These are phyloP conservation scores for Xestia sexstrigata DNA, from an alignment of 2,888 invertebrate genomes.

Conservation along the genomic window DNA sequence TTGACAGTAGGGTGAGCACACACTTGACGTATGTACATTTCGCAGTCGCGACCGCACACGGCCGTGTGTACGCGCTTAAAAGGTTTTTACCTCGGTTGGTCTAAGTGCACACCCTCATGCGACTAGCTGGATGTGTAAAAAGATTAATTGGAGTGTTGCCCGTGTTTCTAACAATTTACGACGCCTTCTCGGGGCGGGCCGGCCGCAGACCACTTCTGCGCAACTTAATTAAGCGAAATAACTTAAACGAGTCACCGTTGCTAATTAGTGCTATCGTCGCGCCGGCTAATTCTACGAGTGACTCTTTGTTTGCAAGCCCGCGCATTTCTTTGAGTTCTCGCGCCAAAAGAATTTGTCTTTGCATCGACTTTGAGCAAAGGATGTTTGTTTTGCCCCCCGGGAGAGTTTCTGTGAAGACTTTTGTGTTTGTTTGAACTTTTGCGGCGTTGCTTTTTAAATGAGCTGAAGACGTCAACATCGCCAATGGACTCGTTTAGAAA, in stretches of 20 bases:
- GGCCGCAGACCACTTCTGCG: constrained; percentile 89
- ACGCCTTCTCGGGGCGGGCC: constrained; percentile 86
- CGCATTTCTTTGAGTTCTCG: constrained; percentile 87
- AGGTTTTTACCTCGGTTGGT: constrained; percentile 81
- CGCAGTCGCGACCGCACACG: constrained; percentile 58
- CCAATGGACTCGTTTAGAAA: constrained; percentile 68
- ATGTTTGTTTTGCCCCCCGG: constrained; percentile 84
- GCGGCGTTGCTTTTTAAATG: constrained; percentile 69
- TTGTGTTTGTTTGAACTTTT: constrained; percentile 78
- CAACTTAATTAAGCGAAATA: constrained; percentile 91
- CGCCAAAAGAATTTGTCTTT: constrained; percentile 90
- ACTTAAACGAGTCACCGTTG: constrained; percentile 89
- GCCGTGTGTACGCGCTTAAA: constrained; percentile 80
- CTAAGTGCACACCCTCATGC: constrained; percentile 86
- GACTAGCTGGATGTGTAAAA: constrained; percentile 90
- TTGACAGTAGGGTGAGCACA: constrained; percentile 21
- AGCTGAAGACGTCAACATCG: constrained; percentile 63
- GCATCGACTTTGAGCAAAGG: constrained; percentile 86
- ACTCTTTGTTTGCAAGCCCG: constrained; percentile 87
- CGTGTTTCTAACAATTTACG: constrained; percentile 88
- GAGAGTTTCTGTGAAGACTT: constrained; percentile 79
- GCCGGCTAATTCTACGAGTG: constrained; percentile 88
- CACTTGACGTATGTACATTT: constrained; percentile 52
- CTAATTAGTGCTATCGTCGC: constrained; percentile 89
- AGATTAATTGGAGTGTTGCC: constrained; percentile 90